phyloP scores from a whole-genome alignment of 2,888 invertebrate genomes.

The Hyles lineata region DNA sequence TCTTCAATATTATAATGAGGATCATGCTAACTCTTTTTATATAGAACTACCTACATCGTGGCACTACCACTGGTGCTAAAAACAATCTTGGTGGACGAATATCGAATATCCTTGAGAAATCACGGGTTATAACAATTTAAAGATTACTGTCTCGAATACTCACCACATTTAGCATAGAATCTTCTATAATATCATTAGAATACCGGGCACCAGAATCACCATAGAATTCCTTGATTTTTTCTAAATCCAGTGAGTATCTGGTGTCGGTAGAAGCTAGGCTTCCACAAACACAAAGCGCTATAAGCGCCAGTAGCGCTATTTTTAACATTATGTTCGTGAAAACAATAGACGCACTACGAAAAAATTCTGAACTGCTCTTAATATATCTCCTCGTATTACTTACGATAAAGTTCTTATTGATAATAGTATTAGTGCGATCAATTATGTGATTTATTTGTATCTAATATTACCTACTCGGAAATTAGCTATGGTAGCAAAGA shows the following conservation, averaged over 20 bases:
- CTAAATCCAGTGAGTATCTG: slow-evolving; percentile 54
- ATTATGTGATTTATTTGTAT: background rate
- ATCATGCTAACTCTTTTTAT: no score
- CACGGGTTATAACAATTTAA: no score
- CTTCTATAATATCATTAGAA: slow-evolving; percentile 67
- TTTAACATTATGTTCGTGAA: slow-evolving; percentile 41
- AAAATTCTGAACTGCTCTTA: background rate
- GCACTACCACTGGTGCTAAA: no score
- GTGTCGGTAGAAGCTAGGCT: background rate
- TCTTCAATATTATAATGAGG: no score
- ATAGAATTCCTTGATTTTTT: slow-evolving; percentile 52
- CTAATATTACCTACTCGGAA: no score
- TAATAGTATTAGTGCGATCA: background rate
- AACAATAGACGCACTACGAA: background rate
- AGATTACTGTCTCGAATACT: slow-evolving; percentile 43
- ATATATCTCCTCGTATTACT: slow-evolving; percentile 12
- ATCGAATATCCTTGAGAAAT: no score
- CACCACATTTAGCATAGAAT: slow-evolving; percentile 70
- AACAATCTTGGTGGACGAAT: no score
- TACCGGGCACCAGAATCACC: slow-evolving; percentile 44
- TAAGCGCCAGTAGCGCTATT: slow-evolving; percentile 38
- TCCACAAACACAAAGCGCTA: slow-evolving; percentile 39
- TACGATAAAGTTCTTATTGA: slow-evolving; percentile 15
- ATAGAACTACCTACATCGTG: no score
- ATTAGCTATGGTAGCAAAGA: no score